These are phyloP conservation scores for Jordanella pulchra DNA, from an alignment of 2,797 vertebrate genomes.

Conservation along the genomic window DNA sequence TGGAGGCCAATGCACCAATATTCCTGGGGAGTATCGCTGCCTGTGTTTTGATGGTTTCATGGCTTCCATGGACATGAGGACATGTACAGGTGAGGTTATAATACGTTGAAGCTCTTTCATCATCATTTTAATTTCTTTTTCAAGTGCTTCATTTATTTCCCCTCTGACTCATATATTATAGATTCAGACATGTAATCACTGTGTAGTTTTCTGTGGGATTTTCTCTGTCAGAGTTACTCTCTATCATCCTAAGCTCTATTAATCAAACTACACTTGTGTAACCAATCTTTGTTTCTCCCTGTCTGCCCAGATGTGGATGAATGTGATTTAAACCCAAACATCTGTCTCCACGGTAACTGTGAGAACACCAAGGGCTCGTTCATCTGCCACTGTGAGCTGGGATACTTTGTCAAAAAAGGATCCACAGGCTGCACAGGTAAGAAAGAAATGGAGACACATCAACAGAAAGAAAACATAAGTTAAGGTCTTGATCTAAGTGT, in stretches of 20 bases:
- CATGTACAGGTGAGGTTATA: conserved; percentile 85
- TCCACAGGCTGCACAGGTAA: conserved; percentile 91
- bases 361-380: conserved; percentile 96
- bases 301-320: conserved; percentile 87
- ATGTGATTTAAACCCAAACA: conserved; percentile 92
- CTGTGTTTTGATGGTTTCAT: conserved; percentile 92
- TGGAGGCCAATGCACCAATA: conserved; percentile 90
- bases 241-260: conserved; percentile 27
- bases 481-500: conserved; percentile 7
- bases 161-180: conserved; percentile 8
- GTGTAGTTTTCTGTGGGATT: not conserved
- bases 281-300: conserved; percentile 23
- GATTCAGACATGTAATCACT: conserved; percentile 3
- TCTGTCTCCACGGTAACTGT: conserved; percentile 92
- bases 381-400: conserved; percentile 92
- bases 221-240: conserved; percentile 32
- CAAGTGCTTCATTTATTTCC: conserved; percentile 2
- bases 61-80: conserved; percentile 91
- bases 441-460: conserved; percentile 16
- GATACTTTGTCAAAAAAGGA: conserved; percentile 91
- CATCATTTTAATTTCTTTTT: not conserved
- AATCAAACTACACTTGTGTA: conserved; percentile 12
- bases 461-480: not conserved
- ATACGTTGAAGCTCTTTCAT: not conserved
- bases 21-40: conserved; percentile 90